Conservation (phyloP, 2,113 vertebrate species). For the Ginglymostoma cirratum region DNA sequence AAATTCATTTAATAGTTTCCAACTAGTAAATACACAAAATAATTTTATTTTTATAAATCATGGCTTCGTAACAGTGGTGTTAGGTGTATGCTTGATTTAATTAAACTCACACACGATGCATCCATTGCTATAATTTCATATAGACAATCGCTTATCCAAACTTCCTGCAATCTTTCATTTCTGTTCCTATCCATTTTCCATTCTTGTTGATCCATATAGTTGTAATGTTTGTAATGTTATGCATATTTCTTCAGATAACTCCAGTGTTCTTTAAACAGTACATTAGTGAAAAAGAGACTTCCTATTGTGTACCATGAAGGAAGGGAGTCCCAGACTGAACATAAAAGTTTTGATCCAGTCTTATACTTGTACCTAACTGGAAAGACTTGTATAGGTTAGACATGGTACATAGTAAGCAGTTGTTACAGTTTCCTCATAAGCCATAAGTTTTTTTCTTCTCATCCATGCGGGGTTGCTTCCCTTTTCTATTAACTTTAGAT, state of each 20-base stretch:
- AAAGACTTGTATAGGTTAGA: neutral
- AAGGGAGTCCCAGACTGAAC: neutral
- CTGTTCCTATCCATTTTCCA: neutral
- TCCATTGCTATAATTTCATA: too few relatives aligned
- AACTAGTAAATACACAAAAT: too few relatives aligned
- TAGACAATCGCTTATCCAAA: neutral
- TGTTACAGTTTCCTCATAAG: neutral
- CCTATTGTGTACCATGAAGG: neutral
- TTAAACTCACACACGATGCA: too few relatives aligned
- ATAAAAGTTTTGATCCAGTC: too few relatives aligned
- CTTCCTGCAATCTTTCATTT: neutral
- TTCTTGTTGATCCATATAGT: neutral
- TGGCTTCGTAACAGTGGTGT: neutral
- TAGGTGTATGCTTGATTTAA: neutral
- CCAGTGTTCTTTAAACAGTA: neutral
- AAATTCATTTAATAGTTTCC: too few relatives aligned
- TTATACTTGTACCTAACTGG: neutral
- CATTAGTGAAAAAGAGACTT: neutral
- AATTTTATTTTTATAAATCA: too few relatives aligned
- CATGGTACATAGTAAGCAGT: neutral
- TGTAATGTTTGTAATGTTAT: neutral
- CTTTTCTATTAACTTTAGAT: neutral
- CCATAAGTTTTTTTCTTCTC: neutral
- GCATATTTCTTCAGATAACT: neutral
- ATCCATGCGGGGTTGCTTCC: neutral